Conservation (phyloP, 2,888 invertebrate genomes). For the Rotaria socialis region DNA sequence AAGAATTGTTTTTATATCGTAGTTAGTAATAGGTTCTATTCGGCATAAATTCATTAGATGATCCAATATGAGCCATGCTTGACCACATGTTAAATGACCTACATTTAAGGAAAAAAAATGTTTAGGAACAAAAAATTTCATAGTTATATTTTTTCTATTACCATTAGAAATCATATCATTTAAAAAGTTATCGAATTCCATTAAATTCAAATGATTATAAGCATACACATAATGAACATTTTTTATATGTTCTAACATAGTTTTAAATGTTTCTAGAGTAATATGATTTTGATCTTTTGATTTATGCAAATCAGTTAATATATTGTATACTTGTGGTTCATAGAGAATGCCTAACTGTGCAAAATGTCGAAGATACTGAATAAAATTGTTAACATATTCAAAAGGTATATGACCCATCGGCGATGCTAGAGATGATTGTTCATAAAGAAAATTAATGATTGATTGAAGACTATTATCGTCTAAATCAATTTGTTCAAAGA, state of each 20-base stretch:
- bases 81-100: not conserved
- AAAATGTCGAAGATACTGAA: not conserved
- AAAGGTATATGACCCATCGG: not conserved
- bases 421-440: not conserved
- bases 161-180: not conserved
- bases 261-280: not conserved
- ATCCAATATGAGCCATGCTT: not conserved
- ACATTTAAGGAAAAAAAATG: not conserved
- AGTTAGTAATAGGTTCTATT: not conserved
- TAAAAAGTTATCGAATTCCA: not conserved
- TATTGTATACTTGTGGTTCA: not conserved
- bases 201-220: not conserved
- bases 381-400: not conserved
- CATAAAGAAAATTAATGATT: not conserved
- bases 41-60: not conserved
- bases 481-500: not conserved
- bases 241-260: not conserved
- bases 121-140: too few species aligned
- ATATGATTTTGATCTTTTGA: not conserved
- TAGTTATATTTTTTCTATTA: not conserved
- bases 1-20: not conserved
- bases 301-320: not conserved
- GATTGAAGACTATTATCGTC: not conserved
- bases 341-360: not conserved
- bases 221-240: not conserved